Percentiles rank a stretch among this genome's conserved stretches.
These are phyloP conservation scores for Agapostemon virescens DNA, from an alignment of 2,888 invertebrate genomes.

Conservation along the genomic window DNA sequence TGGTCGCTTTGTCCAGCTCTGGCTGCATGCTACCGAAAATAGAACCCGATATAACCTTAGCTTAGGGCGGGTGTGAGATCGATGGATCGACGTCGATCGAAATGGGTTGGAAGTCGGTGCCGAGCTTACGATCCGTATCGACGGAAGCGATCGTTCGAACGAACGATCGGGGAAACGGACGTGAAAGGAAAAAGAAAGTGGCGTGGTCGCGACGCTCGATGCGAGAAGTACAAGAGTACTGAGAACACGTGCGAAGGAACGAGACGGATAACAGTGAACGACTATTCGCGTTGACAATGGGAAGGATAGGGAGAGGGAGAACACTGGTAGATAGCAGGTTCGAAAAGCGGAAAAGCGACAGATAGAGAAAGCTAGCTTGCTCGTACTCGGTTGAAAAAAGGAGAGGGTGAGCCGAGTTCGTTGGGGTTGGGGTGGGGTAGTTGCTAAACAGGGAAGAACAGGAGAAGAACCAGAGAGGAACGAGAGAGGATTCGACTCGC, in stretches of 20 bases:
- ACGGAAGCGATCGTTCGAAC: neutral
- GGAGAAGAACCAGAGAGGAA: constrained; percentile 9
- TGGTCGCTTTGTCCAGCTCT: too few species aligned
- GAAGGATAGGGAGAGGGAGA: neutral
- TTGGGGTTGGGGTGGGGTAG: constrained; percentile 13
- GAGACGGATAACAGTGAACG: constrained; percentile 2
- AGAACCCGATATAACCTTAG: neutral
- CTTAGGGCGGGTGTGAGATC: neutral
- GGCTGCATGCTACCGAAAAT: too few species aligned
- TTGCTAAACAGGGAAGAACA: neutral
- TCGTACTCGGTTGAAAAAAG: neutral
- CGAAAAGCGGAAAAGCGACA: constrained; percentile 37
- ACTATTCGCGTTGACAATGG: neutral
- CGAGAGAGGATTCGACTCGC: neutral
- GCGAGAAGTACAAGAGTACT: neutral
- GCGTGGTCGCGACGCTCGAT: neutral
- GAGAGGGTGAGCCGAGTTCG: constrained; percentile 11
- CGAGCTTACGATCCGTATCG: neutral
- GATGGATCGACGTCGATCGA: neutral
- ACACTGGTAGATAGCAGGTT: constrained; percentile 41
- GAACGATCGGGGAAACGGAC: neutral
- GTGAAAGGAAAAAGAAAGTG: neutral
- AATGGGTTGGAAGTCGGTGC: neutral
- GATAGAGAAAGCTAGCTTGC: constrained; percentile 44
- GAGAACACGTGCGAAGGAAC: constrained; percentile 6